A percentile compares a stretch with the other conserved stretches of the same genome.
Evolutionary conservation across 2,797 vertebrate species (phyloP).

Genomic region (Helarctos malayanus): DNA sequence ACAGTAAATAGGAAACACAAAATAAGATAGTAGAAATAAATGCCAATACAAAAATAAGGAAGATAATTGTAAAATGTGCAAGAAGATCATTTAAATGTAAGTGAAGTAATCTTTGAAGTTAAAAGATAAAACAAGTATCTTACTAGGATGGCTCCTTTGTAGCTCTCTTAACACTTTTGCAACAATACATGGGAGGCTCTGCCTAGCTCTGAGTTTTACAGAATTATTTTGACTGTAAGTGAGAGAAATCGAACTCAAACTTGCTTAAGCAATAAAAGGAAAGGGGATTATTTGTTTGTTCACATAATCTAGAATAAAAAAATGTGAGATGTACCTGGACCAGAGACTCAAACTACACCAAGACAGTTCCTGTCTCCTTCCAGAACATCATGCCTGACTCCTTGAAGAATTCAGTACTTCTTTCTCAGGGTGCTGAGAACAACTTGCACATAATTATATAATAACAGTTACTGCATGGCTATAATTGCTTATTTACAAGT

Average conservation of each 20-base stretch:
- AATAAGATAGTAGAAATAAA: slow-evolving; percentile 29
- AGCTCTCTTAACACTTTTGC: background rate
- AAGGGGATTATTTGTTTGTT: background rate
- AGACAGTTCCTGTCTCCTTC: background rate
- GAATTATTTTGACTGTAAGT: slow-evolving; percentile 22
- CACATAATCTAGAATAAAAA: background rate
- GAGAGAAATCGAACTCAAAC: slow-evolving; percentile 43
- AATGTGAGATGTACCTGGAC: background rate
- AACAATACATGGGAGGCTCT: background rate
- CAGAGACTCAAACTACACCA: background rate
- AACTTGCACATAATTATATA: background rate
- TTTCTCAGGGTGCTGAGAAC: background rate
- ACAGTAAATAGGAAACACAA: background rate
- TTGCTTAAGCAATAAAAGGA: background rate
- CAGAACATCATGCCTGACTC: background rate
- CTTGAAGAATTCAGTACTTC: background rate
- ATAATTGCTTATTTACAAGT: background rate
- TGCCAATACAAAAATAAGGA: background rate
- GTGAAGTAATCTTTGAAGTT: background rate
- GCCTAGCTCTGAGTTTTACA: background rate
- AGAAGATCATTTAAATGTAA: slow-evolving; percentile 32
- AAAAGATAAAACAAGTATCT: slow-evolving; percentile 11
- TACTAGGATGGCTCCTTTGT: background rate
- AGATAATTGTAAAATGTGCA: background rate
- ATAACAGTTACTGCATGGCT: background rate